Percentiles rank a stretch among this genome's conserved stretches.
These are phyloP conservation scores for Malurus melanocephalus DNA, from an alignment of 2,113 vertebrate species.

Conservation along the genomic window DNA sequence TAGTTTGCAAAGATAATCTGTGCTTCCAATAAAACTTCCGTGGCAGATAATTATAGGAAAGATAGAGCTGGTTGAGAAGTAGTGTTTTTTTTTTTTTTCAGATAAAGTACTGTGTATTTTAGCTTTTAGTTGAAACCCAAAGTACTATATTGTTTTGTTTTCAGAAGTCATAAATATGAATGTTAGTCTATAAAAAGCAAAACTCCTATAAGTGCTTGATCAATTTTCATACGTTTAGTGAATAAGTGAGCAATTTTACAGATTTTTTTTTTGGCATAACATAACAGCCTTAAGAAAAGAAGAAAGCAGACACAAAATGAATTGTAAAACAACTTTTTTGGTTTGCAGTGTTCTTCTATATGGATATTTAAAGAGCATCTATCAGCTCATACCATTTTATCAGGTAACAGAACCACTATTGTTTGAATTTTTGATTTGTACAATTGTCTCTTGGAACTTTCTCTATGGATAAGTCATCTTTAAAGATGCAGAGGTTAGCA, in stretches of 20 bases:
- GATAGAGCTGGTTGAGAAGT: neutral
- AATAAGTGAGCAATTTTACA: neutral
- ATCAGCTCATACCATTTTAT: neutral
- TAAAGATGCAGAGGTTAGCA: neutral
- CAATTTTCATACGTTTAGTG: neutral
- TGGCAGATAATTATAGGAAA: neutral
- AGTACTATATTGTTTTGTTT: neutral
- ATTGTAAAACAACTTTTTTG: neutral
- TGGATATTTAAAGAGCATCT: neutral
- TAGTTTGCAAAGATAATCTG: neutral
- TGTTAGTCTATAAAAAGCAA: neutral
- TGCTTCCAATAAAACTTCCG: neutral
- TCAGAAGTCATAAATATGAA: neutral
- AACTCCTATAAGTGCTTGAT: neutral
- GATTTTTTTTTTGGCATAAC: neutral
- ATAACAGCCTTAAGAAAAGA: neutral
- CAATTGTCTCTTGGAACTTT: neutral
- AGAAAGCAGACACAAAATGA: neutral
- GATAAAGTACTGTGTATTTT: neutral
- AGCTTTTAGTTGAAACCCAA: neutral
- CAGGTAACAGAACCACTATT: neutral
- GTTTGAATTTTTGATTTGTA: neutral
- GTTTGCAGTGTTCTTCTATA: neutral
- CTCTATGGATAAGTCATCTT: neutral
- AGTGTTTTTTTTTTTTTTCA: neutral